A percentile compares a stretch with the other conserved stretches of the same genome.
Conservation (phyloP, 2,888 invertebrate species). For the Zygothrica quintamaculata region DNA sequence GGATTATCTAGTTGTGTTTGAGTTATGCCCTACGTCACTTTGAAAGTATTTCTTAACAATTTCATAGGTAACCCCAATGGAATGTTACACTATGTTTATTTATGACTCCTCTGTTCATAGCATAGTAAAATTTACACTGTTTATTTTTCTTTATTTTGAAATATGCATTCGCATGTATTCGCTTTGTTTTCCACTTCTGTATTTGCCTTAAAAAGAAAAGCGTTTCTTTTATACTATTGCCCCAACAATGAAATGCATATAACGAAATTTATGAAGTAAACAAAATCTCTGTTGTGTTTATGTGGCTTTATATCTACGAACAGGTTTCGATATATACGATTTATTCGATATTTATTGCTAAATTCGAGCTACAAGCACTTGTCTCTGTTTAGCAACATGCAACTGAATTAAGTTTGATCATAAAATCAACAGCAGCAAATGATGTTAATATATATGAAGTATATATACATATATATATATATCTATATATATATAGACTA, state of each 20-base stretch:
- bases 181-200: conserved; percentile 53
- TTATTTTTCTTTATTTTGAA: conserved; percentile 21
- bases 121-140: conserved; percentile 36
- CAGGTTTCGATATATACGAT: conserved; percentile 41
- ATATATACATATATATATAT: no score
- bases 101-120: conserved; percentile 45
- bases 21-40: not conserved
- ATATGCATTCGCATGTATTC: conserved; percentile 33
- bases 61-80: conserved; percentile 36
- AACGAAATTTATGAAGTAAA: not conserved
- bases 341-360: conserved; percentile 64
- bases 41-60: conserved; percentile 32
- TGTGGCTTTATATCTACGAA: conserved; percentile 9
- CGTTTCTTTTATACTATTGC: conserved; percentile 32
- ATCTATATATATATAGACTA: no score
- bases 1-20: conserved; percentile 30
- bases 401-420: conserved; percentile 40
- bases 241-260: conserved; percentile 11
- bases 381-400: conserved; percentile 39
- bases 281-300: conserved; percentile 19
- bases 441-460: conserved; percentile 14
- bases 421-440: conserved; percentile 44
- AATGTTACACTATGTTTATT: conserved; percentile 51
- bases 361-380: conserved; percentile 66
- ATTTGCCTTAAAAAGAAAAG: conserved; percentile 31